Evolutionary conservation across 2,888 invertebrate genomes (phyloP), one percentile per base, ranked within the genome.

Genomic region (Dolichomitus sp.): DNA sequence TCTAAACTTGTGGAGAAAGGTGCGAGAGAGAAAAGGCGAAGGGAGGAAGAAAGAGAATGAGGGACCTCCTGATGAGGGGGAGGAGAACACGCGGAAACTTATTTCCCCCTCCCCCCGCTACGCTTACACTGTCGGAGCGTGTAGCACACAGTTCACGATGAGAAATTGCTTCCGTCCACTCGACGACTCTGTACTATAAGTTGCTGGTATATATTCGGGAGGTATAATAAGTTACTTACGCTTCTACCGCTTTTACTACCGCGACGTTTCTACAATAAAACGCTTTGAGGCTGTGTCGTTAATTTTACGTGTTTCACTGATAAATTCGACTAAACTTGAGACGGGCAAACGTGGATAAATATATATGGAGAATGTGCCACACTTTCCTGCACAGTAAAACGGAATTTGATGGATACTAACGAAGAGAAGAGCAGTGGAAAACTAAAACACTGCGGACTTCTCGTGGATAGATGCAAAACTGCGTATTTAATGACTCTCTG

Each of bases 1-100:
- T 91, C 90, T 91, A 89, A 91, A 90, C 90, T 89, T 87, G 87
- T 87, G 88, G 89, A 89, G 30, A 75, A 69, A 42, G 37, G 59
- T 61, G 80, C n/a, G 69, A 61, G 59, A 19, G 68, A 68, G 80
- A 80, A 74, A 75, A 59, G 45, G 48, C 54, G 33, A 30, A 42
- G 52, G 52, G 33, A 57, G 45, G 23, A 57, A 17, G 40, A 37
- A 57, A 17, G 40, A 50, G 69, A 66, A 66, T 42, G 70, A 54
- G 59, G 59, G 45, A 72, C 42, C 66, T 52, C 59, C 59, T 57
- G 70, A 66, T 72, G 66, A 70, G 70, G 75, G 61, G 27, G 40
- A 14, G 19, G 63, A 42, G 65, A 48, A 68, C 73, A 77, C 73
- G 78, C 45, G 74, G 70, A 70, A 82, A 17, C 59, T 33, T 33